Evolutionary conservation across 2,113 vertebrate genomes (phyloP).

Genomic region (Sander lucioperca): DNA sequence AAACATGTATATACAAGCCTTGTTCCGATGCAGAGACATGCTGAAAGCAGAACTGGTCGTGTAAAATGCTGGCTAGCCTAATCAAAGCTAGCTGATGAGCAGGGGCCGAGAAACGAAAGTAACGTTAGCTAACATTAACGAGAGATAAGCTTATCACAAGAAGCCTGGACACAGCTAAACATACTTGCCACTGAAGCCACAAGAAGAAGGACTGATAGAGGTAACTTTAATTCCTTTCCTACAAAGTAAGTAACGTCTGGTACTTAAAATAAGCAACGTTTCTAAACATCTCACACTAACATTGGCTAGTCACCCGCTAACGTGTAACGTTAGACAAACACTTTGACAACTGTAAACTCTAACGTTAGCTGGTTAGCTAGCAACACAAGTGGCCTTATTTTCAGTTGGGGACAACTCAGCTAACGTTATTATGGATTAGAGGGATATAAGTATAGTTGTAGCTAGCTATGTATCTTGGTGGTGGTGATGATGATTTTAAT

Average conservation of each 20-base stretch:
- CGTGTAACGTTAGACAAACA: constrained; percentile 11
- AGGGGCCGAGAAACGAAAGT: constrained; percentile 64
- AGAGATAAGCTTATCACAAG: constrained; percentile 55
- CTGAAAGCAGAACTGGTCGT: constrained; percentile 75
- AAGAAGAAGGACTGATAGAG: constrained; percentile 28
- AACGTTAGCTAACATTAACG: constrained; percentile 53
- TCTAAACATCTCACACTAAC: neutral
- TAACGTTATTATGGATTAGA: neutral
- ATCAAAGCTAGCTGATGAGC: constrained; percentile 69
- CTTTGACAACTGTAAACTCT: constrained; percentile 62
- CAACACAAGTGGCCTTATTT: constrained; percentile 30
- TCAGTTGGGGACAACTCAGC: neutral
- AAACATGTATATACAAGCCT: constrained; percentile 79
- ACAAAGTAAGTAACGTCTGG: constrained; percentile 65
- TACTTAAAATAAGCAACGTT: neutral
- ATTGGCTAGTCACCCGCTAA: constrained; percentile 16
- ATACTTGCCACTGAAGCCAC: constrained; percentile 31
- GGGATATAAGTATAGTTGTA: neutral
- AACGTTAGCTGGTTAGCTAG: constrained; percentile 38
- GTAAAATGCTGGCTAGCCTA: constrained; percentile 77
- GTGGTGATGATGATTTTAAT: neutral
- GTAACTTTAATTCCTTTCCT: neutral
- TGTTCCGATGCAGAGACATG: constrained; percentile 72
- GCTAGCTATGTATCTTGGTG: neutral
- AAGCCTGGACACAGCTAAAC: constrained; percentile 25